Base-by-base conservation (phyloP, 2,797 vertebrate genomes). In the Alauda arvensis region DNA sequence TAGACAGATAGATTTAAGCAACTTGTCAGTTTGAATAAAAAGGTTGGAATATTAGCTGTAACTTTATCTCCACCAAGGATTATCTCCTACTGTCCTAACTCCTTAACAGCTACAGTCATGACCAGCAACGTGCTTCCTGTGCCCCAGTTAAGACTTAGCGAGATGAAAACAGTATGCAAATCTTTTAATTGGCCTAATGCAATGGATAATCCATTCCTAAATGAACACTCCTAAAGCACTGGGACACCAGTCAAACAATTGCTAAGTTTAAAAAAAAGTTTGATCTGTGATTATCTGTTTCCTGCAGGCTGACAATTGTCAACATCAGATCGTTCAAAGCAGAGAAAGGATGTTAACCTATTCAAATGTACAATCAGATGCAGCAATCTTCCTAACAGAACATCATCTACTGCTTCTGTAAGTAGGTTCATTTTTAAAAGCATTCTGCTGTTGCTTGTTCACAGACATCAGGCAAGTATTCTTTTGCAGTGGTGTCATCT, bases 401-500 rank as follows among this genome's bases (percentile, higher is more conserved):
- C 5, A 56, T 40, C 1, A 33, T 11, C 75, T 72, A 62, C 48
- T 48, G 52, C 24, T 90, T 75, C 46, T 59, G 4, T 28, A 62
- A 80, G 29, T 9, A 31, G 15, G 11, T 52, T 56, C 5, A 49
- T 72, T 84, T 91, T 66, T 43, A 52, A 86, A 85, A 79, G 65
- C 28, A 55, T 70, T 57, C 65, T 68, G 18, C 5, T 24, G 46
- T 21, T 68, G 28, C 29, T 59, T 79, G 8, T 52, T 65, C 81
- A 66, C 18, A 89, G 72, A 39, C 13, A 60, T 31, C 8, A 59
- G 37, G 19, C 48, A 69, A 75, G 39, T 78, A 76, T 39, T 72
- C 48, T 80, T 93, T 40, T 46, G 46, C 57, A 81, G 77, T 78
- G 70, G 90, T 92, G 87, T 94, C 92, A 95, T 93, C 94, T 95